Conservation (phyloP, 2,888 invertebrate genomes). For the Epinotia brunnichana region DNA sequence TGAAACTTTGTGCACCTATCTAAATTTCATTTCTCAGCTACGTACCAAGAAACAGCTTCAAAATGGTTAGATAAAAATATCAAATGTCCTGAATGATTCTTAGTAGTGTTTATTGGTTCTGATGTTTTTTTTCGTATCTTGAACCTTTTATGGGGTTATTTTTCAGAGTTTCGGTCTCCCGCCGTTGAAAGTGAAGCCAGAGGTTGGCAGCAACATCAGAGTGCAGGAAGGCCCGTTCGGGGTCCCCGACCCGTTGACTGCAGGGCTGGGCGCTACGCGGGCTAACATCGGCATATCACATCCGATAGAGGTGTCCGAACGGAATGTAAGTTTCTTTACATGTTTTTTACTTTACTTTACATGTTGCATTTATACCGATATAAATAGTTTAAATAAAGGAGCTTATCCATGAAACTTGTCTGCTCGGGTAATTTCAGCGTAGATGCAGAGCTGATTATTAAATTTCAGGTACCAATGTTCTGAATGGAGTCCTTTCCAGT, state of each 20-base stretch:
- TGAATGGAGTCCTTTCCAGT: no score
- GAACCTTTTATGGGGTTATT: background rate
- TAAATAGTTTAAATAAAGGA: no score
- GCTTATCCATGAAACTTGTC: no score
- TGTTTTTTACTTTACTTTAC: no score
- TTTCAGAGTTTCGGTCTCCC: slow-evolving; percentile 87
- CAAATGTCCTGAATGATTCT: background rate
- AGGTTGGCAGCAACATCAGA: slow-evolving; percentile 69
- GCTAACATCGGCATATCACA: slow-evolving; percentile 83
- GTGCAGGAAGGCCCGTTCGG: slow-evolving; percentile 85
- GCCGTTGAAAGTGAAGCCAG: slow-evolving; percentile 84
- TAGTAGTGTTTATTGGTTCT: background rate
- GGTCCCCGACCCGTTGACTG: slow-evolving; percentile 85
- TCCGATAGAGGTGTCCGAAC: slow-evolving; percentile 87
- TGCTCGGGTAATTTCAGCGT: no score
- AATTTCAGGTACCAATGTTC: no score
- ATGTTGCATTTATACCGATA: no score
- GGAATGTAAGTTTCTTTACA: slow-evolving; percentile 86
- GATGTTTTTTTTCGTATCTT: background rate
- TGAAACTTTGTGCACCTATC: background rate
- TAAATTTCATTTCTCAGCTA: background rate
- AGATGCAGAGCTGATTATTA: no score
- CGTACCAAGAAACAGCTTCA: background rate
- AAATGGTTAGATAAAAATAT: background rate
- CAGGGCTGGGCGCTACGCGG: slow-evolving; percentile 82